Conservation (phyloP, 2,888 invertebrate species). For the Molanna angustata region DNA sequence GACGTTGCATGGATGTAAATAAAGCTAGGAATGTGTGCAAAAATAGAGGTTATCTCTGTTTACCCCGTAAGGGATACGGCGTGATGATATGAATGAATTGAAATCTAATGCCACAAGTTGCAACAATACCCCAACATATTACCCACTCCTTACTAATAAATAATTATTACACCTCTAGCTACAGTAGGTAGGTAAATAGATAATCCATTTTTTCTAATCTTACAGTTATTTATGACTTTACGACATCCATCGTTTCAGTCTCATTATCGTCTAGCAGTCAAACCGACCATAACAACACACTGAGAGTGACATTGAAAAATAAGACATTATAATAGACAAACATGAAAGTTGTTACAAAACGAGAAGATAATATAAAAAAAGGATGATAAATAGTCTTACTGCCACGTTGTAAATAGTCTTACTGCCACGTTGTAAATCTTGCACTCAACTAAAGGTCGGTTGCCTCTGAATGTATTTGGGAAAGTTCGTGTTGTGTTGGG, state of each 20-base stretch:
- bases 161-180: not conserved
- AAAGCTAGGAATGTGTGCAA: too few species aligned
- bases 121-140: too few species aligned
- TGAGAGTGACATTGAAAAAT: constrained; percentile 30
- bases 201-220: constrained; percentile 25
- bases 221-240: constrained; percentile 31
- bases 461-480: constrained; percentile 10
- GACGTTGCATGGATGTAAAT: too few species aligned
- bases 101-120: too few species aligned
- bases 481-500: too few species aligned
- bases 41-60: too few species aligned
- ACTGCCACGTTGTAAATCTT: constrained; percentile 32
- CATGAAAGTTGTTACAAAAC: constrained; percentile 16
- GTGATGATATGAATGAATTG: too few species aligned
- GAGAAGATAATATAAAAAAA: too few species aligned
- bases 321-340: constrained; percentile 19
- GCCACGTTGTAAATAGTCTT: constrained; percentile 31
- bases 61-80: too few species aligned
- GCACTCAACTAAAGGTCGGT: constrained; percentile 21
- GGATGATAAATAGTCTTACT: constrained; percentile 30
- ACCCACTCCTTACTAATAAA: too few species aligned
- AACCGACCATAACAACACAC: constrained; percentile 29
- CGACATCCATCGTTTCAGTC: constrained; percentile 26
- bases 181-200: not conserved
- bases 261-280: constrained; percentile 30